Base-by-base conservation (phyloP, 1,140 invertebrate species). In the Drosophila persimilis region DNA sequence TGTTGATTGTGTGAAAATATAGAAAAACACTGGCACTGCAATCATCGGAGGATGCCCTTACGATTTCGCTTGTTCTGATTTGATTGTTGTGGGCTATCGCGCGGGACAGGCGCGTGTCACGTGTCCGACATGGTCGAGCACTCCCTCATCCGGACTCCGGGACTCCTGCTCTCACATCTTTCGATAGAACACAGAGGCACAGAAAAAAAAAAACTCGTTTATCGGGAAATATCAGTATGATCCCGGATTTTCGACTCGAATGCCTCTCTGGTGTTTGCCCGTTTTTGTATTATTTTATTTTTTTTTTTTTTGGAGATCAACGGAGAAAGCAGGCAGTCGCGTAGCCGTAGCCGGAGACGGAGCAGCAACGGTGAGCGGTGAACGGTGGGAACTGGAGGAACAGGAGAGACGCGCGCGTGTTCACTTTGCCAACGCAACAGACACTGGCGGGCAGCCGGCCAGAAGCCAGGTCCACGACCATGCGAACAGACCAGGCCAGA, bases 361-460 rank as follows among this genome's bases (percentile, higher is more conserved):
- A 61, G 44, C 62, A 35, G 35, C 2, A 31, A 31, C 29, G 29
- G 29, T 31, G 9, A 35, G 60, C 35, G 11, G 35, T 44, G 60
- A 62, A 65, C 46, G 35, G 39, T 69, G 20, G 26, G 43, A 60
- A 50, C 41, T 70, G 55, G 31, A 60, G 77, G 72, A 84, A 52
- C 72, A 67, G 65, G 50, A 79, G 72, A 72, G 63, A 61, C 75
- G 80, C 72, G 81, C 80, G 72, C 83, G 83, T 69, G 69, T 83
- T 88, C 78, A 81, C 75, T 80, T 88, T 47, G 83, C 83, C 83
- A 88, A 88, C 83, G 72, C 48, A 88, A 88, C 80, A 88, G 79
- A 88, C 84, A 88, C 83, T 88, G 83, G 71, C 75, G 66, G 75
- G 74, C 45, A 81, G 70, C 55, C 73, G 54, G 52, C 44, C 44